These are phyloP conservation scores for Pteronura brasiliensis DNA, from an alignment of 2,113 vertebrate genomes.

Conservation along the genomic window DNA sequence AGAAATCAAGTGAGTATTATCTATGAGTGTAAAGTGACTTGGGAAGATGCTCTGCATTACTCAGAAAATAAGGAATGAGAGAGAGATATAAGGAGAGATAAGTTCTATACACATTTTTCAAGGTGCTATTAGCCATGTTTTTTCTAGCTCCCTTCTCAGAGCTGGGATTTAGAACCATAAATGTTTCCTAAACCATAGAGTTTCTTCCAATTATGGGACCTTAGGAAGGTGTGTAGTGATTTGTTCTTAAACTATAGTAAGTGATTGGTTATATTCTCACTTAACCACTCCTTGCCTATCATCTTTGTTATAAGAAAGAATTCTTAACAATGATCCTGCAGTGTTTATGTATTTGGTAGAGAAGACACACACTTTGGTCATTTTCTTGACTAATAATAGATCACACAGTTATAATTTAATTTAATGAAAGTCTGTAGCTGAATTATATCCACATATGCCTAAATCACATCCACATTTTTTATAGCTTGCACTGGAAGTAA, in stretches of 20 bases:
- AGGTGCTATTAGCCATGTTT: not conserved
- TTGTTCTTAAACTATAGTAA: not conserved
- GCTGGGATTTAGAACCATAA: not conserved
- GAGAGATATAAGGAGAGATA: not conserved
- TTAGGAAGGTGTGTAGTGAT: not conserved
- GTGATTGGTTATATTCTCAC: not conserved
- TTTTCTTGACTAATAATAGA: constrained; percentile 35
- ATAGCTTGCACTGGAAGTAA: constrained; percentile 6
- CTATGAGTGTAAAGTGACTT: not conserved
- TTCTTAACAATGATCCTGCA: not conserved
- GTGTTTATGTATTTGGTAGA: not conserved
- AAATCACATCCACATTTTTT: not conserved
- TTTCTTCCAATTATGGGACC: not conserved
- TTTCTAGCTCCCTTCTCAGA: not conserved
- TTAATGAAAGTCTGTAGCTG: constrained; percentile 3
- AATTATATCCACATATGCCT: not conserved
- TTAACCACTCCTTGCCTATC: not conserved
- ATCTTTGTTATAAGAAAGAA: not conserved
- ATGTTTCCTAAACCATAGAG: not conserved
- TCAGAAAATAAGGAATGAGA: not conserved
- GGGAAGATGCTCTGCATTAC: not conserved
- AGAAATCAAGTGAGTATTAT: not conserved
- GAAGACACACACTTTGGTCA: not conserved
- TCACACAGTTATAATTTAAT: constrained; percentile 9
- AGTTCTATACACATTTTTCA: not conserved